phyloP scores from a whole-genome alignment of 2,113 vertebrate genomes.

The Phalacrocorax brasilianus region DNA sequence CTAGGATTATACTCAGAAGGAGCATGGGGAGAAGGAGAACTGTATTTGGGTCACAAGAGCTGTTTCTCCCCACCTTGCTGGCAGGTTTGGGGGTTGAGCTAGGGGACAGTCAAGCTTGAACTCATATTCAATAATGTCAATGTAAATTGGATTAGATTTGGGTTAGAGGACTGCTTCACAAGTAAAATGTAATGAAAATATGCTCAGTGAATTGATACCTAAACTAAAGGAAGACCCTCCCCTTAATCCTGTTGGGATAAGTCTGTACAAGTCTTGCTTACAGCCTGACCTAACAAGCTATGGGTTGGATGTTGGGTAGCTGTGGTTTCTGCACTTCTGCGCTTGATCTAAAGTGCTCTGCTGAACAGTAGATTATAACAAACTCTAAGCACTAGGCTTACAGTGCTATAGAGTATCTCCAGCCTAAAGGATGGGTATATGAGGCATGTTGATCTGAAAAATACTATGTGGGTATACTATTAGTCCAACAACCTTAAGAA shows the following conservation, averaged over 20 bases:
- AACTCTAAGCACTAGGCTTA: not conserved
- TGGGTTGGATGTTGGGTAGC: not conserved
- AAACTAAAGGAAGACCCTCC: not conserved
- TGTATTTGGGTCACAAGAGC: not conserved
- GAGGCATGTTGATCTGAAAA: not conserved
- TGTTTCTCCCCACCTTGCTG: not conserved
- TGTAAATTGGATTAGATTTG: not conserved
- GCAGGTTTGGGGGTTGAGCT: not conserved
- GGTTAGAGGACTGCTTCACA: not conserved
- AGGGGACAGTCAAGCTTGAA: not conserved
- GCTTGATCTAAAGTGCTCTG: not conserved
- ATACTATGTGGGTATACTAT: not conserved
- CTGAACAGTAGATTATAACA: not conserved
- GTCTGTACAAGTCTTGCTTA: not conserved
- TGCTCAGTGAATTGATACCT: not conserved
- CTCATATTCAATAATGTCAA: not conserved
- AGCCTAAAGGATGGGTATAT: not conserved
- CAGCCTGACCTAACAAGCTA: not conserved
- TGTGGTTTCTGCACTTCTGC: not conserved
- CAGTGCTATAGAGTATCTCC: not conserved
- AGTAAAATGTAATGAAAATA: not conserved
- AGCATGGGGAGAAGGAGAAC: not conserved
- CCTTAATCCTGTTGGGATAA: not conserved
- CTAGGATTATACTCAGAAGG: not conserved
- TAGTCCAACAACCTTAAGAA: not conserved